Evolutionary conservation across 1,140 invertebrate species (phyloP).

Genomic region (Arion vulgaris): DNA sequence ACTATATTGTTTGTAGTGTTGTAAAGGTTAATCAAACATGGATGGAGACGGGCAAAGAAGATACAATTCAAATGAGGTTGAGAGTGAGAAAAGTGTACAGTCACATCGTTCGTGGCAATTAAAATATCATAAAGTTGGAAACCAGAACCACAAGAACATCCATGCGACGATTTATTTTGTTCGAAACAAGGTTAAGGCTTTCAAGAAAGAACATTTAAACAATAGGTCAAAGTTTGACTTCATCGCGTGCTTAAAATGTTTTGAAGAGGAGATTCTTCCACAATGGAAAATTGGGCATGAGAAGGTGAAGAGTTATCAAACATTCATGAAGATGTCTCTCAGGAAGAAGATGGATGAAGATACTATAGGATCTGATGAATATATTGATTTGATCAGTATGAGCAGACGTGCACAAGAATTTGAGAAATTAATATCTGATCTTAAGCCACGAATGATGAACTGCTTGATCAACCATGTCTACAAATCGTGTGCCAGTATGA

Average conservation of each 20-base stretch:
- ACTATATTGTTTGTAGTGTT: too few species aligned
- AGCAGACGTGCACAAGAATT: neutral
- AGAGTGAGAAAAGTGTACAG: too few species aligned
- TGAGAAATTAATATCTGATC: neutral
- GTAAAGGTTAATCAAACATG: too few species aligned
- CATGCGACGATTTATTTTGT: neutral
- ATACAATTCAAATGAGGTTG: too few species aligned
- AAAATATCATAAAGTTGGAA: neutral
- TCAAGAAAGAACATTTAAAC: neutral
- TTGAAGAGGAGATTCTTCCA: neutral
- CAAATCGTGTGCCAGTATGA: conserved; percentile 9
- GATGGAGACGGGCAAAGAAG: too few species aligned
- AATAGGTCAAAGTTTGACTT: neutral
- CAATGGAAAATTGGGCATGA: neutral
- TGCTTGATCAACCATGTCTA: neutral
- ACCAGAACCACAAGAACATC: neutral
- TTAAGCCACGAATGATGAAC: neutral
- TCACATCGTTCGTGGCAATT: too few species aligned
- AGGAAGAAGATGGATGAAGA: neutral
- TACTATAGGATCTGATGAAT: neutral
- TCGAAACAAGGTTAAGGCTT: conserved; percentile 1
- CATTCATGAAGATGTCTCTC: neutral
- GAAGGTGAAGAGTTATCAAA: neutral
- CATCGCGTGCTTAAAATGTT: neutral
- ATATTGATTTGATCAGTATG: conserved; percentile 6